Evolutionary conservation across 1,140 invertebrate species (phyloP).

Genomic region (Bathynomus jamesi): DNA sequence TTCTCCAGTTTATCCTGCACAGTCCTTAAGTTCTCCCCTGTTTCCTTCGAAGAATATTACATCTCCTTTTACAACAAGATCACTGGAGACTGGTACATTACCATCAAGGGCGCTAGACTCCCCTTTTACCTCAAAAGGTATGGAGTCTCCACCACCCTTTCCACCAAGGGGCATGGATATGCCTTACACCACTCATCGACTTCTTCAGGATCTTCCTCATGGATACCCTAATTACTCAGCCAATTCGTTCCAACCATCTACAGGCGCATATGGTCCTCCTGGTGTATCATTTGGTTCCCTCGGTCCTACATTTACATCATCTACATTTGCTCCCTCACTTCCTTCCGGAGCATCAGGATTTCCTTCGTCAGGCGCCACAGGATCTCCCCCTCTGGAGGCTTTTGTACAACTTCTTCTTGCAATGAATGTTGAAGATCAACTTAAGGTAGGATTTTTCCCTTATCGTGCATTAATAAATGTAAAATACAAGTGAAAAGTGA

Average conservation of each 20-base stretch:
- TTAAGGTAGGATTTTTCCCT: slow-evolving; percentile 25
- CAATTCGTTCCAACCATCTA: slow-evolving; percentile 32
- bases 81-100: slow-evolving; percentile 21
- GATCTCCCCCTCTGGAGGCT: slow-evolving; percentile 33
- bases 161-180: slow-evolving; percentile 28
- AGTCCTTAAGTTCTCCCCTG: slow-evolving; percentile 17
- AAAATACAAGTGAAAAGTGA: not conserved
- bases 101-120: slow-evolving; percentile 20
- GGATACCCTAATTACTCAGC: slow-evolving; percentile 32
- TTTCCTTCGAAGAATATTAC: slow-evolving; percentile 25
- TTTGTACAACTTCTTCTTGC: slow-evolving; percentile 37
- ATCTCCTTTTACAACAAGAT: slow-evolving; percentile 19
- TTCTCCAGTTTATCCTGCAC: slow-evolving; percentile 23
- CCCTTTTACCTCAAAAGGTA: slow-evolving; percentile 8
- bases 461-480: not conserved
- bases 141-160: slow-evolving; percentile 22
- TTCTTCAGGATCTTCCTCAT: slow-evolving; percentile 22
- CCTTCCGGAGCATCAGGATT: slow-evolving; percentile 26
- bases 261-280: slow-evolving; percentile 31
- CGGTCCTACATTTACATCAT: slow-evolving; percentile 30
- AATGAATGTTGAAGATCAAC: slow-evolving; percentile 37
- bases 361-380: slow-evolving; percentile 25
- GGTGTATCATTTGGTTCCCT: slow-evolving; percentile 31
- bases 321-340: slow-evolving; percentile 26
- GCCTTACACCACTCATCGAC: slow-evolving; percentile 27